Percentiles rank a stretch among this genome's conserved stretches.
Evolutionary conservation across 1,140 invertebrate species (phyloP).

Genomic region (Euschistus heros): DNA sequence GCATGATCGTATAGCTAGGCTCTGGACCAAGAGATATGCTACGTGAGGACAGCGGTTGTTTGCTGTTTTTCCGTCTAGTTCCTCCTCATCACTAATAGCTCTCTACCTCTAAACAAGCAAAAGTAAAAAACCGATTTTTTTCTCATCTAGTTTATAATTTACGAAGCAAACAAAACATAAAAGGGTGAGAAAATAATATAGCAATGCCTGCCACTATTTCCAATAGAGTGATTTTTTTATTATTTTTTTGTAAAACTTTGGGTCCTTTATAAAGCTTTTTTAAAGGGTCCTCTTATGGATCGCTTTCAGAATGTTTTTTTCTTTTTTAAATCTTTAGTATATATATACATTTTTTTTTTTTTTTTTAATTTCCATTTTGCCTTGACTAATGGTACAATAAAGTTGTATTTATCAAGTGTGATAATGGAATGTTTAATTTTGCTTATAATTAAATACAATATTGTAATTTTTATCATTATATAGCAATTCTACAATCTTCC

Average conservation of each 20-base stretch:
- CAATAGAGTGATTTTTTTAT: too few species aligned
- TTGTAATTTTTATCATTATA: background rate
- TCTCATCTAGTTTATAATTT: background rate
- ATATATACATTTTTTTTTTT: too few species aligned
- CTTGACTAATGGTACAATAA: too few species aligned
- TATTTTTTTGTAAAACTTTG: too few species aligned
- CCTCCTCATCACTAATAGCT: conserved; percentile 10
- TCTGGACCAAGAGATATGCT: conserved; percentile 97
- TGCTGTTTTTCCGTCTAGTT: conserved; percentile 5
- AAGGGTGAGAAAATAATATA: too few species aligned
- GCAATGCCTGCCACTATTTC: too few species aligned
- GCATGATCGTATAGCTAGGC: conserved; percentile 91
- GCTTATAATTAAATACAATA: background rate
- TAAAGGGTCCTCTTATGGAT: too few species aligned
- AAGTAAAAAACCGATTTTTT: conserved; percentile 8
- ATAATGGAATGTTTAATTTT: conserved; percentile 3
- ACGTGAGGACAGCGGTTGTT: conserved; percentile 53
- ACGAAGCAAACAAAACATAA: background rate
- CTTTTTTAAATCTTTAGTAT: too few species aligned
- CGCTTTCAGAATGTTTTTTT: too few species aligned
- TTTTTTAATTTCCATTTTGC: too few species aligned
- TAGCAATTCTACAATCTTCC: too few species aligned
- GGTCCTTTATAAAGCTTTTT: too few species aligned
- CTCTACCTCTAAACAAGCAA: conserved; percentile 15
- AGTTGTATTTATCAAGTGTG: background rate